Percentiles rank a stretch among this genome's conserved stretches.
Evolutionary conservation across 2,113 vertebrate genomes (phyloP).

Genomic region (Burhinus oedicnemus): DNA sequence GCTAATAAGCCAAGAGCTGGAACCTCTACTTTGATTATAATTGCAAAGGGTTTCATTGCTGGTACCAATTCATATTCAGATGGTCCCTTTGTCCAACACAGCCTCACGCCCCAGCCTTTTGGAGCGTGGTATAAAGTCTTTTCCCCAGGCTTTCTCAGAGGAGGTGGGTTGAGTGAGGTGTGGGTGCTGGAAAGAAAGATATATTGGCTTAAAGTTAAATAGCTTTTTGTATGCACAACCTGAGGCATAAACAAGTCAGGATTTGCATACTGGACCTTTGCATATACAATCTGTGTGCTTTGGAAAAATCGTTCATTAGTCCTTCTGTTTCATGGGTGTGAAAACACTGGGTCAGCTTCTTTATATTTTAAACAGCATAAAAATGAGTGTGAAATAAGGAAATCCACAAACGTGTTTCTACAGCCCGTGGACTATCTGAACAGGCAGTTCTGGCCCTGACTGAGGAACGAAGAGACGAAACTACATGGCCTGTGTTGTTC

Average conservation of each 20-base stretch:
- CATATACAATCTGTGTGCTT: constrained; percentile 34
- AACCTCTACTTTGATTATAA: neutral
- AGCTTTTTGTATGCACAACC: constrained; percentile 69
- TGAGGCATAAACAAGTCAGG: constrained; percentile 63
- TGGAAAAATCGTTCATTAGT: constrained; percentile 37
- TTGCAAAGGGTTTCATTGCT: neutral
- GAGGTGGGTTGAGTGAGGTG: constrained; percentile 54
- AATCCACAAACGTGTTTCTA: neutral
- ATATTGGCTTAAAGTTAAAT: constrained; percentile 60
- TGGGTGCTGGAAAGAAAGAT: constrained; percentile 62
- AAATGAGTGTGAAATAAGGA: constrained; percentile 41
- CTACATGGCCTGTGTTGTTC: neutral
- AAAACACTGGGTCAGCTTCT: constrained; percentile 63
- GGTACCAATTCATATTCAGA: neutral
- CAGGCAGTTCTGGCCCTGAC: neutral
- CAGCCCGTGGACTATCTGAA: neutral
- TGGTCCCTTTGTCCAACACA: neutral
- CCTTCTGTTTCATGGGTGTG: constrained; percentile 19
- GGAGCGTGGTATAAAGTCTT: neutral
- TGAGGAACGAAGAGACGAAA: neutral
- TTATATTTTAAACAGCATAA: constrained; percentile 10
- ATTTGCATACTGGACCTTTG: constrained; percentile 63
- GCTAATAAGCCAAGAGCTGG: neutral
- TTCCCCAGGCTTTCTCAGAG: constrained; percentile 35
- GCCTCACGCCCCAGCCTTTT: neutral